phyloP scores from a whole-genome alignment of 2,113 vertebrate genomes.

The Casuarius casuarius region DNA sequence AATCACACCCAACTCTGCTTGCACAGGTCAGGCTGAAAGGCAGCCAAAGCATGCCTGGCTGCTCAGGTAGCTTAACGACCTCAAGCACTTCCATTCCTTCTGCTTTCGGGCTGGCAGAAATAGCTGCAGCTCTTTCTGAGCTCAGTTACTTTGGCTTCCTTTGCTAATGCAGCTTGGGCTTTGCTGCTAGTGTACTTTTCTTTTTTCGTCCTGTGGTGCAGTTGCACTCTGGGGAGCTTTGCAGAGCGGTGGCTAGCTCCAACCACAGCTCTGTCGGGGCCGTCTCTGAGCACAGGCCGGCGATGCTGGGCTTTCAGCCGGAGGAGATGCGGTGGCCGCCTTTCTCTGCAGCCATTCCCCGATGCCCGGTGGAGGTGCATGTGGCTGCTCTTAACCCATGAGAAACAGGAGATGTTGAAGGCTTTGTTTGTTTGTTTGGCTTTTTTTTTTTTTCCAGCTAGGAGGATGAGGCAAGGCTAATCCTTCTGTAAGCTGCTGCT shows the following conservation, averaged over 20 bases:
- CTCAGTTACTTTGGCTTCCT: neutral
- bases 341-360: neutral
- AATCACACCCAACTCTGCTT: accelerated
- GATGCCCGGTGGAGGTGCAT: accelerated
- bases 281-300: neutral
- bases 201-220: neutral
- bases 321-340: neutral
- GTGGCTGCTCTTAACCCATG: accelerated
- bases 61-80: neutral
- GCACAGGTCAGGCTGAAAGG: accelerated
- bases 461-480: neutral
- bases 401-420: neutral
- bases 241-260: neutral
- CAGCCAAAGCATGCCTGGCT: accelerated
- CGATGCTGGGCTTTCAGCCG: neutral
- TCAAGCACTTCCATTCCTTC: neutral
- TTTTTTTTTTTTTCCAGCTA: neutral
- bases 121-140: neutral
- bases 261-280: neutral
- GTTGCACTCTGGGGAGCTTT: neutral
- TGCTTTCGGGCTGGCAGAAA: neutral
- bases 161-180: neutral
- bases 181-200: accelerated
- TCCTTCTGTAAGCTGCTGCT: neutral
- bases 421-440: neutral